A percentile compares a stretch with the other conserved stretches of the same genome.
These are phyloP conservation scores for Hypanus sabinus DNA, from an alignment of 2,113 vertebrate genomes.

Conservation along the genomic window DNA sequence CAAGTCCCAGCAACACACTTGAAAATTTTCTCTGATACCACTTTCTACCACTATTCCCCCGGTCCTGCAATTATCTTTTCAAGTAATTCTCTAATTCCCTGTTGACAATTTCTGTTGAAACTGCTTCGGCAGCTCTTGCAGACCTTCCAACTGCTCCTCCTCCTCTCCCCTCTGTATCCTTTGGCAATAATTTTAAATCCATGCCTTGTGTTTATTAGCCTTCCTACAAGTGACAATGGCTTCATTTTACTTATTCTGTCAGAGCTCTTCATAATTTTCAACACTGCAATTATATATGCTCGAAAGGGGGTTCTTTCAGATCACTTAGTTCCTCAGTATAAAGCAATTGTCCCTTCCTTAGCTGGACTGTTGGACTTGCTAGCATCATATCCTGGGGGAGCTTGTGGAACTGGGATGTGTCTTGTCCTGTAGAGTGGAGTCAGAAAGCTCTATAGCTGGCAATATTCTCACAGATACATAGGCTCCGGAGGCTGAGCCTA, in stretches of 20 bases:
- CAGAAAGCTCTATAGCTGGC: not conserved
- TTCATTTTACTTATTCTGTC: not conserved
- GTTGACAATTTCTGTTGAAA: not conserved
- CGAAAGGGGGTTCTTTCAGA: not conserved
- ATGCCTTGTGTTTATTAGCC: not conserved
- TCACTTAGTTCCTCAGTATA: not conserved
- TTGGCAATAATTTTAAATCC: not conserved
- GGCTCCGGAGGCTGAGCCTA: not conserved
- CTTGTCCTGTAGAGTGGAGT: not conserved
- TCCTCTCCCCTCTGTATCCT: not conserved
- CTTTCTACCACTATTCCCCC: not conserved
- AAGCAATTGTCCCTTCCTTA: not conserved
- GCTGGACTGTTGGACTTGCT: not conserved
- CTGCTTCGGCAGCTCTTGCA: not conserved
- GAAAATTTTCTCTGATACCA: not conserved
- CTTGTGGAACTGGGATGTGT: not conserved
- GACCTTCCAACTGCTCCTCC: not conserved
- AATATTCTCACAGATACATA: not conserved
- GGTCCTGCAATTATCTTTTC: not conserved
- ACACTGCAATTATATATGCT: not conserved
- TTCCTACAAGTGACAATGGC: not conserved
- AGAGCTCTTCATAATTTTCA: not conserved
- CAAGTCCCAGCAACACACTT: no score
- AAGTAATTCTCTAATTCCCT: not conserved
- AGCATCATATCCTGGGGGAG: not conserved